Conservation (phyloP, 2,113 vertebrate species). For the Passer domesticus region DNA sequence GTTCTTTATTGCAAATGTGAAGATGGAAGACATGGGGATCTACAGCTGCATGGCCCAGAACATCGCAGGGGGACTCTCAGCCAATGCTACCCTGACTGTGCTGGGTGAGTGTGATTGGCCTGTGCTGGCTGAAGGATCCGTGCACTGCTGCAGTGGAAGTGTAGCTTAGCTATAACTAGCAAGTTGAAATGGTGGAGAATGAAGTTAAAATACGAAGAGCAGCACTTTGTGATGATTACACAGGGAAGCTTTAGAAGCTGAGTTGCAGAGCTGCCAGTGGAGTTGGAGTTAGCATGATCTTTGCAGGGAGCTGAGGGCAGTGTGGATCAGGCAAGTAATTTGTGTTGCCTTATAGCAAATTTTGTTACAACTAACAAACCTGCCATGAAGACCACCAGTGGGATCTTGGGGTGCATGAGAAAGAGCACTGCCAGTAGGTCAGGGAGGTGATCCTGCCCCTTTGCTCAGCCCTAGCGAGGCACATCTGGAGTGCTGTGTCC, state of each 20-base stretch:
- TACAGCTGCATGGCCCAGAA: constrained; percentile 86
- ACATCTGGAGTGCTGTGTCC: neutral
- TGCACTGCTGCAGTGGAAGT: neutral
- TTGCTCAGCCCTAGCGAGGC: neutral
- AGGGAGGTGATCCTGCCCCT: neutral
- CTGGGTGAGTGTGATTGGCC: constrained; percentile 63
- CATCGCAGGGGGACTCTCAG: constrained; percentile 74
- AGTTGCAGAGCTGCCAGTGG: neutral
- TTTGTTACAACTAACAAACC: neutral
- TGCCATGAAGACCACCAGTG: neutral
- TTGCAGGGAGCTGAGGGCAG: neutral
- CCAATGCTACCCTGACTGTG: constrained; percentile 80
- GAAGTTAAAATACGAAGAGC: neutral
- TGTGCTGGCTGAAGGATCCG: neutral
- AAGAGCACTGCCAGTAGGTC: neutral
- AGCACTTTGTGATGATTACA: neutral
- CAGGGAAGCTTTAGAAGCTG: neutral
- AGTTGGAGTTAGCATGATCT: neutral
- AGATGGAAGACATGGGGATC: constrained; percentile 83
- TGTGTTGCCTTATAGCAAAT: neutral
- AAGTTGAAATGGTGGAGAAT: neutral
- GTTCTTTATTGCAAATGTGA: constrained; percentile 84
- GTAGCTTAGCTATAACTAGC: neutral
- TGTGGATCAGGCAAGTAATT: neutral
- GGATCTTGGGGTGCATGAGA: neutral